These are phyloP conservation scores for Tragelaphus strepsiceros DNA, from an alignment of 2,113 vertebrate genomes.

Conservation along the genomic window DNA sequence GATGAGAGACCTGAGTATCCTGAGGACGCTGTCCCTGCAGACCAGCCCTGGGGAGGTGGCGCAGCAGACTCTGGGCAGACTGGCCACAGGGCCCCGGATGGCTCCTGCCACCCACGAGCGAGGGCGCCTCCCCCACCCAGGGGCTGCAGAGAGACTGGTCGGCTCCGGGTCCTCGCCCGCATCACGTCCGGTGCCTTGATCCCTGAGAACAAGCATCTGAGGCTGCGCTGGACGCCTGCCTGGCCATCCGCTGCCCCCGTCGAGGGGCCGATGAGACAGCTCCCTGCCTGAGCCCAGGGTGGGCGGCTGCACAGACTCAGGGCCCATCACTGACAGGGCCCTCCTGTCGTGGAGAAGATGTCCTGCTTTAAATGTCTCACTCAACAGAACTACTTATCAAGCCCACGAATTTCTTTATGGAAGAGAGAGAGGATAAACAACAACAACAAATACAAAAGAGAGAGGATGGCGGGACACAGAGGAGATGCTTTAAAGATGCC, in stretches of 20 bases:
- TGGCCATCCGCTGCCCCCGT: neutral
- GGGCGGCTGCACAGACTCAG: neutral
- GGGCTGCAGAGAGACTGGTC: neutral
- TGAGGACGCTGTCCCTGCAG: neutral
- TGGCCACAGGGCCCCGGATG: fast-evolving
- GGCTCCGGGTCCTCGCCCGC: neutral
- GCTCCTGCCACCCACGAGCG: neutral
- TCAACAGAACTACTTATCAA: neutral
- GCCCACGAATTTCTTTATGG: neutral
- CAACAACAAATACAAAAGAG: no score
- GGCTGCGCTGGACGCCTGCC: neutral
- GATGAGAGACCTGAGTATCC: neutral
- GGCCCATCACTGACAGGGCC: fast-evolving
- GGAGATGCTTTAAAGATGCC: neutral
- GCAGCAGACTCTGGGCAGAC: fast-evolving
- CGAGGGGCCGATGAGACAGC: neutral
- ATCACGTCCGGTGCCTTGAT: neutral
- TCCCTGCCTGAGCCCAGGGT: no score
- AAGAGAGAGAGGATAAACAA: neutral
- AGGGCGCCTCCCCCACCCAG: no score
- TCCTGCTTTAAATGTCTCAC: fast-evolving
- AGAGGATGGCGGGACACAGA: fast-evolving
- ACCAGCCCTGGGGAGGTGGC: fast-evolving
- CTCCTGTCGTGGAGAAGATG: fast-evolving
- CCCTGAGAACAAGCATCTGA: no score